These are phyloP conservation scores for Matsumurasca onukii DNA, from an alignment of 1,140 invertebrate species.

Conservation along the genomic window DNA sequence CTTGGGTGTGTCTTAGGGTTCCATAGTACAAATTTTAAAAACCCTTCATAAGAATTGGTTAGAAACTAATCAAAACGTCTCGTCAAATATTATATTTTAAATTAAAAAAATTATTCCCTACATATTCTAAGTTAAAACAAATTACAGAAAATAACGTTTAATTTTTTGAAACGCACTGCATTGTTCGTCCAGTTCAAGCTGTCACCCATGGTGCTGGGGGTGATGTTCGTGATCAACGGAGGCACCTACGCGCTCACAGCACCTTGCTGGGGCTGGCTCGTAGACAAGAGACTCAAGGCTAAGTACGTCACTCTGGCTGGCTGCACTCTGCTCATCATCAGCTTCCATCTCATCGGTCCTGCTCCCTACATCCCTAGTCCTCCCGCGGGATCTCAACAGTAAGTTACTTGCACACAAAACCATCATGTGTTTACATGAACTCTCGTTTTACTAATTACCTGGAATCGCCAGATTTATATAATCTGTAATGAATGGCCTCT, in stretches of 20 bases:
- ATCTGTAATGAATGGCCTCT: no score
- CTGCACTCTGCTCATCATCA: constrained; percentile 61
- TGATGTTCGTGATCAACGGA: constrained; percentile 88
- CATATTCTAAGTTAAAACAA: no score
- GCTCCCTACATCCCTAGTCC: constrained; percentile 65
- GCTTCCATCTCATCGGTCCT: constrained; percentile 73
- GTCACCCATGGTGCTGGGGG: constrained; percentile 69
- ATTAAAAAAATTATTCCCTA: no score
- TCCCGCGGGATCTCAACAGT: constrained; percentile 51
- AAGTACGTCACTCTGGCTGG: constrained; percentile 69
- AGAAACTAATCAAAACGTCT: no score
- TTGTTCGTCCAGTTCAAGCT: constrained; percentile 68
- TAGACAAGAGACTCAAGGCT: constrained; percentile 64
- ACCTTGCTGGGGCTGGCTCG: constrained; percentile 77
- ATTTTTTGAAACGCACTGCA: no score
- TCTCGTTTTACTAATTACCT: no score
- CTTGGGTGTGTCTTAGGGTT: no score
- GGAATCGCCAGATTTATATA: no score
- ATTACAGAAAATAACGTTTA: no score
- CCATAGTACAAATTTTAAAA: no score
- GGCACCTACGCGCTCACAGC: constrained; percentile 80
- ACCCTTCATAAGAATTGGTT: no score
- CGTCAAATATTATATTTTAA: no score
- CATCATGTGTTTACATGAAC: not conserved
- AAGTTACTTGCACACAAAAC: not conserved